A percentile compares a stretch with the other conserved stretches of the same genome.
Evolutionary conservation across 2,113 vertebrate genomes (phyloP).

Genomic region (Mandrillus leucophaeus): DNA sequence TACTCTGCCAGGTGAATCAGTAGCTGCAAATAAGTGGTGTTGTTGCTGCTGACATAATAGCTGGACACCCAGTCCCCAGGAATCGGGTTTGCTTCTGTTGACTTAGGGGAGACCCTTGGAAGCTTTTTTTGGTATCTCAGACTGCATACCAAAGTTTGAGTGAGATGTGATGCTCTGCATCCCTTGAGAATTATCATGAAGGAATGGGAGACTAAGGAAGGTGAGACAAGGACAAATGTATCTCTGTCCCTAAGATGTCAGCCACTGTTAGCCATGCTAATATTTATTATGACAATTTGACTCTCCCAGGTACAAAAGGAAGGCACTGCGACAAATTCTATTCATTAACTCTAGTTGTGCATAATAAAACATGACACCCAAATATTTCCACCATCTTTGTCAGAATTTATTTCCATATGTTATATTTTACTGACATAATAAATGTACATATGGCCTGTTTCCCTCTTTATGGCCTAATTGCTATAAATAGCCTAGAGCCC

Average conservation of each 20-base stretch:
- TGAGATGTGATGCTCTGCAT: background rate
- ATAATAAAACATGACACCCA: background rate
- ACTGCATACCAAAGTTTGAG: background rate
- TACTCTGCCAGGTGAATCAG: background rate
- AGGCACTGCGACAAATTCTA: slow-evolving; percentile 16
- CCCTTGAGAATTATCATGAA: background rate
- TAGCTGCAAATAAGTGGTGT: background rate
- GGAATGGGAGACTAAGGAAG: background rate
- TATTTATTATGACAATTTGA: slow-evolving; percentile 40
- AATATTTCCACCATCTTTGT: slow-evolving; percentile 35
- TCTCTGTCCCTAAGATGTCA: background rate
- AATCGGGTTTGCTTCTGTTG: background rate
- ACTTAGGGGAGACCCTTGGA: background rate
- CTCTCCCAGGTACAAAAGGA: background rate
- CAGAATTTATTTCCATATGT: slow-evolving; percentile 63
- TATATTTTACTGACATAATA: slow-evolving; percentile 58
- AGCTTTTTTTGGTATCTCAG: background rate
- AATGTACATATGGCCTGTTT: slow-evolving; percentile 61
- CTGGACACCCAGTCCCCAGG: background rate
- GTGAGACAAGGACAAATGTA: background rate
- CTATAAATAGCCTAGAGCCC: slow-evolving; percentile 59
- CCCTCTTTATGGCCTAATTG: slow-evolving; percentile 63
- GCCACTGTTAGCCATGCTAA: background rate
- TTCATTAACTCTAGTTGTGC: background rate
- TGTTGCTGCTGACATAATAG: background rate